Evolutionary conservation across 2,113 vertebrate species (phyloP), one percentile per base, ranked within the genome.

Genomic region (Bubalus kerabau): DNA sequence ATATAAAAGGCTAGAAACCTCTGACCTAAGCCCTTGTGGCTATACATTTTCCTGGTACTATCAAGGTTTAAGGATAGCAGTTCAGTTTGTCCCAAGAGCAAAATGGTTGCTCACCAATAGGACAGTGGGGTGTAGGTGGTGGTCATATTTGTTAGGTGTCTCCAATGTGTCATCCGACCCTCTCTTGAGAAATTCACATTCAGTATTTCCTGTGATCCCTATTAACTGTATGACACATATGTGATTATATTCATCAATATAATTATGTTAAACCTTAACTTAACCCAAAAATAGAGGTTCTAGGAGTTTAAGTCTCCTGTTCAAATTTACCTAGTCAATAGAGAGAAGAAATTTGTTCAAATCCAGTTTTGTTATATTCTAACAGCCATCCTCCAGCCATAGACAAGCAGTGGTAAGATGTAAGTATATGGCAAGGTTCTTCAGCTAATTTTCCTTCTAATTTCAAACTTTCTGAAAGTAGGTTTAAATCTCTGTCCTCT

Each of bases 21-120:
- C n/a, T 48, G 1, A 21, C 1, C 0, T 48, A n/a, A 8, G 48
- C 59, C 3, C 1, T 4, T 83, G 16, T 7, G 30, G 5, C 9
- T 30, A 21, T 3, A 10, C 1, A 17, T 14, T 89, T 64, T 92
- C 60, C 21, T 40, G 15, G 8, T 52, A 12, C 21, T 60, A 23
- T 59, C 40, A 64, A 71, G 26, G 40, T 19, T 28, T 30, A 56
- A 87, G 64, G 14, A 81, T 4, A 32, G 17, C 2, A 32, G 5
- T 46, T 59, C 36, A 36, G 54, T 48, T 67, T 83, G 13, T 81
- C 16, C 14, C 46, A 54, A 67, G 40, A 95, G 36, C 26, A 86
- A 54, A 83, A 23, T 4, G 7, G 7, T 48, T 23, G 23, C 7
- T 83, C 56, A 74, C 3, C 30, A 7, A 9, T 19, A 76, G 36